Evolutionary conservation across 2,113 vertebrate species (phyloP).

Genomic region (Dunckerocampus dactyliophorus): DNA sequence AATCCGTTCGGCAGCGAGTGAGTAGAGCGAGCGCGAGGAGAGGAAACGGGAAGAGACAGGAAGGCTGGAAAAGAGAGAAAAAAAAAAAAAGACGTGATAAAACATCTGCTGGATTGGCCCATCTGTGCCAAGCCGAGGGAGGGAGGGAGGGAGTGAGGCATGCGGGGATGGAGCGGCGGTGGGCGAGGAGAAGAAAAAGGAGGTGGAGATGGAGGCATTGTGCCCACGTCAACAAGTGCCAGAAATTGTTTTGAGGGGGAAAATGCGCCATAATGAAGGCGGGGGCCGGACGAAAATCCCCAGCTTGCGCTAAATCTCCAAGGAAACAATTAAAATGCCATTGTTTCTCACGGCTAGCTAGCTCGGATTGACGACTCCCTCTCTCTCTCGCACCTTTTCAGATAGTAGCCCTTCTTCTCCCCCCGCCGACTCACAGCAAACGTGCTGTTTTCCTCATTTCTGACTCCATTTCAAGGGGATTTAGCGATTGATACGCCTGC

Average conservation of each 20-base stretch:
- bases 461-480: slow-evolving; percentile 28
- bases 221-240: slow-evolving; percentile 62
- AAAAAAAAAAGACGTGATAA: slow-evolving; percentile 29
- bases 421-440: slow-evolving; percentile 6
- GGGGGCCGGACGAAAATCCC: slow-evolving; percentile 32
- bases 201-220: slow-evolving; percentile 22
- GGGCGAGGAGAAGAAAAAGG: slow-evolving; percentile 35
- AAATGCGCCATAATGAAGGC: slow-evolving; percentile 51
- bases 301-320: slow-evolving; percentile 51
- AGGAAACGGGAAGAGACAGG: slow-evolving; percentile 16
- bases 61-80: background rate
- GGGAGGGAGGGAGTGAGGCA: slow-evolving; percentile 28
- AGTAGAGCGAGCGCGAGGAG: slow-evolving; percentile 5
- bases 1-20: slow-evolving; percentile 55
- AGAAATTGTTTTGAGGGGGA: slow-evolving; percentile 30
- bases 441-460: slow-evolving; percentile 11
- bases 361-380: slow-evolving; percentile 19
- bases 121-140: slow-evolving; percentile 67
- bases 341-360: slow-evolving; percentile 32
- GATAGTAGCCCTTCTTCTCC: too few species aligned
- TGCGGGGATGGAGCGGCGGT: too few species aligned
- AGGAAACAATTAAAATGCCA: slow-evolving; percentile 67
- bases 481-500: slow-evolving; percentile 29
- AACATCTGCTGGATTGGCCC: slow-evolving; percentile 70
- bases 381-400: background rate